A percentile compares a stretch with the other conserved stretches of the same genome.
phyloP scores from a whole-genome alignment of 2,797 vertebrate genomes.

The Falco peregrinus region DNA sequence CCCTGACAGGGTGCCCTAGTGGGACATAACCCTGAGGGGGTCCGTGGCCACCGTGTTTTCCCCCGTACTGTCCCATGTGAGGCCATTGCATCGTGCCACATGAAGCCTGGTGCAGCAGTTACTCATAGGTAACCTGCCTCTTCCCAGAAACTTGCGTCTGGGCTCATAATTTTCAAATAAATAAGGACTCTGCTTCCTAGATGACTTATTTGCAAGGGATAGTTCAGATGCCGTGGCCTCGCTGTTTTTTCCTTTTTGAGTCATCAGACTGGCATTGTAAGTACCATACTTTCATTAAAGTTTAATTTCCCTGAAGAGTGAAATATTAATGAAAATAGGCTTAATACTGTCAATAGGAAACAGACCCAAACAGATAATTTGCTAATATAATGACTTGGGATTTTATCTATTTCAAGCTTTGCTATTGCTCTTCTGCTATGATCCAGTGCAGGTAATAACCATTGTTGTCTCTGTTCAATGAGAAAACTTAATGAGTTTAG shows the following conservation, averaged over 20 bases:
- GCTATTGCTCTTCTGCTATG: not conserved
- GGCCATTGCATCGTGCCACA: no score
- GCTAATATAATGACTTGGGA: constrained; percentile 43
- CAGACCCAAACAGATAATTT: constrained; percentile 45
- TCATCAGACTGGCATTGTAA: not conserved
- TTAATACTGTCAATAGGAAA: constrained; percentile 54
- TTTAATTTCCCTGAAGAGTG: constrained; percentile 56
- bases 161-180: not conserved
- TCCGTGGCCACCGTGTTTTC: fast-evolving
- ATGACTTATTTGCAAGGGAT: constrained; percentile 4
- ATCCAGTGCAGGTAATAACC: not conserved
- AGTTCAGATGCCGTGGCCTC: not conserved
- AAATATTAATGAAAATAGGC: constrained; percentile 48
- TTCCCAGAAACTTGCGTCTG: not conserved
- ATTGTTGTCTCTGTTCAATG: not conserved
- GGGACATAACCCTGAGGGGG: not conserved
- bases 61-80: not conserved
- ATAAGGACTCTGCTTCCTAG: not conserved
- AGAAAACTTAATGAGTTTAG: not conserved
- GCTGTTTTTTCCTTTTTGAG: not conserved
- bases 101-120: not conserved
- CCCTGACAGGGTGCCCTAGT: fast-evolving
- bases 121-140: not conserved
- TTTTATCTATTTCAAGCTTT: constrained; percentile 18
- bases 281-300: constrained; percentile 25